Base-by-base conservation (phyloP, 1,140 invertebrate species). In the Drosophila kohkoa region DNA sequence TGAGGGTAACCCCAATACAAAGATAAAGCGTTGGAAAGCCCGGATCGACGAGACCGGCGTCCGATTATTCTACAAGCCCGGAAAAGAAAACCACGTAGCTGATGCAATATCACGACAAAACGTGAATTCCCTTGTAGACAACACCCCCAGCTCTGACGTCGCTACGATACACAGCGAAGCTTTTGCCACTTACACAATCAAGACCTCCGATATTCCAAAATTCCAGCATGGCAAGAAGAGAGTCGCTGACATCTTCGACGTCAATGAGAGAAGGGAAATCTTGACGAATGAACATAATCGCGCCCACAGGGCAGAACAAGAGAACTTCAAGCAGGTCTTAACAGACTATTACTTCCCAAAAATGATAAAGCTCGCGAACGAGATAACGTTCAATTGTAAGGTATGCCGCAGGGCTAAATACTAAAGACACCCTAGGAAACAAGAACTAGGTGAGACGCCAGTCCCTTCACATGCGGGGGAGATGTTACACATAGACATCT, bases 311-410 rank as follows among this genome's bases (percentile, higher is more conserved):
- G 57, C 32, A 6, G 57, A 58, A 2, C 68, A 77, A 25, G 49
- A 65, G 28, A 70, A 70, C 38, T 10, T 57, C 35, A 52, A 43
- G 38, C n/a, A 59, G 46, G 35, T 64, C 1, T 8, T 64, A 3
- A 1, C 4, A n/a, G 52, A 67, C 11, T 77, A 72, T 38, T 77
- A 51, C 51, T 73, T 77, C 38, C 58, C 75, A n/a, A 72, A 72
- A 45, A 77, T 77, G 62, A 54, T 25, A 0, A 58, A 70, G 49
- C 13, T 71, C n/a, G 63, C 43, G 16, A 41, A 32, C 38, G 63
- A 66, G 41, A 35, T 66, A 1, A 62, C 45, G 5, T 4, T 16
- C 5, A 68, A 77, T 5, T 77, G 64, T 20, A 58, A 35, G 59
- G 49, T 60, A 25, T 68, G 65, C 11, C 7, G 5, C 1, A 52